Percentiles rank a stretch among this genome's conserved stretches.
These are phyloP conservation scores for Tenrec ecaudatus DNA, from an alignment of 2,113 vertebrate species.

Conservation along the genomic window DNA sequence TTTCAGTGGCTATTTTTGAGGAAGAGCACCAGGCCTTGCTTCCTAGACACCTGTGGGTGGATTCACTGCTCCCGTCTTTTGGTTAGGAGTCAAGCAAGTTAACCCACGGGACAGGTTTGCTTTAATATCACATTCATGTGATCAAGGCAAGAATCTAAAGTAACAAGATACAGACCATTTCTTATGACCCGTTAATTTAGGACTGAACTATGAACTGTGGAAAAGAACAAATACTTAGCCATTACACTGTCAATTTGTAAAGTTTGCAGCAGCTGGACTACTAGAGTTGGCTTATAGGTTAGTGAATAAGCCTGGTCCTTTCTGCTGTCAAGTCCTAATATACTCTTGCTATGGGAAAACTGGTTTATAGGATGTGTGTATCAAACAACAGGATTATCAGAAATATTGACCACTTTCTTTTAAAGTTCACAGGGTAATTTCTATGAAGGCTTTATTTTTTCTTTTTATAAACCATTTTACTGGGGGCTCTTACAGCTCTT, in stretches of 20 bases:
- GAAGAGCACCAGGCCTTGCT: neutral
- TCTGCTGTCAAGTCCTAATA: constrained; percentile 48
- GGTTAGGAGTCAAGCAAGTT: neutral
- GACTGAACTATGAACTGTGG: neutral
- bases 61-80: neutral
- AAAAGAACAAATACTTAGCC: neutral
- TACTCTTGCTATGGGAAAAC: constrained; percentile 42
- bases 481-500: too few species aligned
- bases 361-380: constrained; percentile 21
- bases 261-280: neutral
- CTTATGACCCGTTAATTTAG: neutral
- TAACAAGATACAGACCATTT: neutral
- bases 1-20: neutral
- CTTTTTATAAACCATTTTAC: too few species aligned
- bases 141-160: constrained; percentile 19
- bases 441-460: constrained; percentile 19
- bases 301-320: neutral
- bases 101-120: neutral
- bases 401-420: constrained; percentile 38
- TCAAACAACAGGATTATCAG: constrained; percentile 5
- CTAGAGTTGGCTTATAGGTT: constrained; percentile 13
- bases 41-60: neutral
- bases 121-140: neutral
- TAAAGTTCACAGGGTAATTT: neutral
- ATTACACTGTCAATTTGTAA: constrained; percentile 16